Conservation (phyloP, 92 coral and sea anemone species). For the Scolanthus callimorphus region DNA sequence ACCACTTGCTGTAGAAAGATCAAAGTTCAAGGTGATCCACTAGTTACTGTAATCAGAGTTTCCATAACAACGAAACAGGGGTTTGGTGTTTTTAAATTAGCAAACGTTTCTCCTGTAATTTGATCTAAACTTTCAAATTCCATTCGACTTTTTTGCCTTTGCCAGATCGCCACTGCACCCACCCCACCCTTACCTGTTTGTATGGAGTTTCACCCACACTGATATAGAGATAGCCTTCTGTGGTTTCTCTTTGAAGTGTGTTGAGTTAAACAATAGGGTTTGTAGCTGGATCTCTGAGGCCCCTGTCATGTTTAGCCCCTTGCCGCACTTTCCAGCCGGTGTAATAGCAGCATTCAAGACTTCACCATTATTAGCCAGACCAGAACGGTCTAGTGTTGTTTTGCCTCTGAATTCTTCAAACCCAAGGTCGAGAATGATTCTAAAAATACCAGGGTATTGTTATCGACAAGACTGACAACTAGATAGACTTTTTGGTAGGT, state of each 20-base stretch:
- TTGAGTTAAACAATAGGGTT: slow-evolving; percentile 12
- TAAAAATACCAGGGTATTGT: slow-evolving; percentile 4
- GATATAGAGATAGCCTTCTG: slow-evolving; percentile 87
- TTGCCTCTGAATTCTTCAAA: slow-evolving; percentile 75
- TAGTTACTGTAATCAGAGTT: no score
- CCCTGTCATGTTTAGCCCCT: slow-evolving; percentile 81
- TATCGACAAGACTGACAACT: background rate
- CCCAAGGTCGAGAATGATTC: slow-evolving; percentile 85
- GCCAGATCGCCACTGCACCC: no score
- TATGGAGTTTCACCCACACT: slow-evolving; percentile 77
- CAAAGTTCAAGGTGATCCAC: no score
- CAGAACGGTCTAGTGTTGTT: slow-evolving; percentile 87
- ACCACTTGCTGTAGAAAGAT: no score
- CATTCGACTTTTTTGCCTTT: no score
- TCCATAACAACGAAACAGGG: no score
- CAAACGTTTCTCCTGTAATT: no score
- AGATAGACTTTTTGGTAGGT: background rate
- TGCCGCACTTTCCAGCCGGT: slow-evolving; percentile 82
- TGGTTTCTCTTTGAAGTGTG: slow-evolving; percentile 77
- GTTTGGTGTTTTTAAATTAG: no score
- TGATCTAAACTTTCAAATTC: no score
- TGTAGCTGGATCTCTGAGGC: slow-evolving; percentile 63
- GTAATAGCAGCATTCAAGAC: slow-evolving; percentile 52
- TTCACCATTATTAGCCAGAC: slow-evolving; percentile 89
- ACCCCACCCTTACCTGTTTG: slow-evolving; percentile 93